A percentile compares a stretch with the other conserved stretches of the same genome.
These are phyloP conservation scores for Limenitis camilla DNA, from an alignment of 2,888 invertebrate genomes.

Conservation along the genomic window DNA sequence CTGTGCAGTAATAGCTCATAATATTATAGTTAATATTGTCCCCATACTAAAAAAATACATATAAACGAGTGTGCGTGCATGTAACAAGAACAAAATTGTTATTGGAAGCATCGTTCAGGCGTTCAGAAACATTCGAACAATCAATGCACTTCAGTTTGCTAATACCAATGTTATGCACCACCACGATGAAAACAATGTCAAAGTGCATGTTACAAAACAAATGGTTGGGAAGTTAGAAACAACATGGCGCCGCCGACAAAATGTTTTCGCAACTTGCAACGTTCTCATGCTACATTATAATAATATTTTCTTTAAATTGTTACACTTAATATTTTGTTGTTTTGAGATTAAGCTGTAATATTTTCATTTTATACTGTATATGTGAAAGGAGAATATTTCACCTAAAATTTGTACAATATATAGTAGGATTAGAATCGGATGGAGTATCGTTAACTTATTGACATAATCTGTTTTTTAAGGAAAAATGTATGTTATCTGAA, in stretches of 20 bases:
- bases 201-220: slow-evolving; percentile 35
- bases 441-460: too few species aligned
- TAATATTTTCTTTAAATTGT: slow-evolving; percentile 25
- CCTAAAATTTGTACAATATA: too few species aligned
- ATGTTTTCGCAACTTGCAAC: slow-evolving; percentile 41
- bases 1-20: too few species aligned
- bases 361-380: too few species aligned
- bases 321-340: slow-evolving; percentile 16
- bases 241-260: slow-evolving; percentile 38
- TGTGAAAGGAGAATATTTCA: too few species aligned
- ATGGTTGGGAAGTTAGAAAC: slow-evolving; percentile 34
- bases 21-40: too few species aligned
- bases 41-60: too few species aligned
- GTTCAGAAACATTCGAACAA: slow-evolving; percentile 2
- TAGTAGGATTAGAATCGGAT: too few species aligned
- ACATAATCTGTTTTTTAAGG: too few species aligned
- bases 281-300: slow-evolving; percentile 31
- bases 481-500: too few species aligned
- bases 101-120: background rate
- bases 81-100: background rate
- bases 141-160: slow-evolving; percentile 15
- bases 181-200: slow-evolving; percentile 38
- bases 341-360: slow-evolving; percentile 3
- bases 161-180: slow-evolving; percentile 12
- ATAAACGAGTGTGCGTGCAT: too few species aligned